Evolutionary conservation across 53 echinoderm and acorn worm species (phyloP).

Genomic region (Hippasteria phrygiana): DNA sequence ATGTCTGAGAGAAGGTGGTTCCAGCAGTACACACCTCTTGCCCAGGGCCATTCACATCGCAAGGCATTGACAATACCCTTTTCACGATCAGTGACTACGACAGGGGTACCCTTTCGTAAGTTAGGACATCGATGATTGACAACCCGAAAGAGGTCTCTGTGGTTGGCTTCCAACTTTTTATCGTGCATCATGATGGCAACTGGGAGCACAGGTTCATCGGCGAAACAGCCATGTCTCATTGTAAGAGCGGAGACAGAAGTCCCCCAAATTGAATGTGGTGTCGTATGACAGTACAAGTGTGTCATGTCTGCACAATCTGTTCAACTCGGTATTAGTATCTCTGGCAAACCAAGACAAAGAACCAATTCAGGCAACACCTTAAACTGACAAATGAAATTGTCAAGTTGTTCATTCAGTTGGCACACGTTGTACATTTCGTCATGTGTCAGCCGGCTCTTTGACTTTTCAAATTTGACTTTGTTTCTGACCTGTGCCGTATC

Average conservation of each 20-base stretch:
- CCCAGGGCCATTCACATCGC: conserved; percentile 15
- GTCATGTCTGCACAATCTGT: too few species aligned
- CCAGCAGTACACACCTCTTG: conserved; percentile 18
- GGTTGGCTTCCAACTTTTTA: conserved; percentile 27
- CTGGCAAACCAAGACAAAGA: too few species aligned
- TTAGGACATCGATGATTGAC: neutral
- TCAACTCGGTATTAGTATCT: too few species aligned
- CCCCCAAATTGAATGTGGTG: neutral
- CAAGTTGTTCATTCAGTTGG: conserved; percentile 1
- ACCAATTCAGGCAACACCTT: too few species aligned
- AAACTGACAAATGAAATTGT: conserved; percentile 3
- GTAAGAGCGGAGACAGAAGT: conserved; percentile 1
- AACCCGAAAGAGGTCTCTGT: neutral
- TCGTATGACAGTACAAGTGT: neutral
- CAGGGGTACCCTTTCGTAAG: neutral
- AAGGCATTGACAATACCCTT: conserved; percentile 15
- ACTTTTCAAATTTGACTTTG: conserved; percentile 7
- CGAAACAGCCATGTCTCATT: neutral
- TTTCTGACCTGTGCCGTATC: conserved; percentile 22
- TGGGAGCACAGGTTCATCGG: neutral
- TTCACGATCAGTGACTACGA: conserved; percentile 8
- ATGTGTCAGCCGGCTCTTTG: neutral
- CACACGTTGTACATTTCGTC: conserved; percentile 31
- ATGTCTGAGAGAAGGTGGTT: conserved; percentile 6
- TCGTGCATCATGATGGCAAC: conserved; percentile 14